These are phyloP conservation scores for Megalops atlanticus DNA, from an alignment of 2,113 vertebrate genomes.

Conservation along the genomic window DNA sequence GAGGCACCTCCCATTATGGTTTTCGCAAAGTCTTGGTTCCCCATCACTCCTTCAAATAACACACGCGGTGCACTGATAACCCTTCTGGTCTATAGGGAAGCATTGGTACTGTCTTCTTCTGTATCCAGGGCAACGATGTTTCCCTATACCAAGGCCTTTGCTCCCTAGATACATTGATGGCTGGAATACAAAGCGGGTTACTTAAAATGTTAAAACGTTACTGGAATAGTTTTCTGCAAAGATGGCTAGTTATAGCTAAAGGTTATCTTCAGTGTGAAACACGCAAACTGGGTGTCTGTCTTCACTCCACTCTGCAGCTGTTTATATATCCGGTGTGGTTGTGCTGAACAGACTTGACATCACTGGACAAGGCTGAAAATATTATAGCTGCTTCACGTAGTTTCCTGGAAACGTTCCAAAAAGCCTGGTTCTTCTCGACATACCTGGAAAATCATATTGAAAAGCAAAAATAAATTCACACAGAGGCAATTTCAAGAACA, in stretches of 20 bases:
- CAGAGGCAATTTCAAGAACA: too few relatives aligned
- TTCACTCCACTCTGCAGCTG: conserved; percentile 28
- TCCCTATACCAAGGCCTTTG: conserved; percentile 3
- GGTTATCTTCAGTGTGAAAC: conserved; percentile 57
- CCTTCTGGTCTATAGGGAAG: conserved; percentile 16
- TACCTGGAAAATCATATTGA: conserved; percentile 75
- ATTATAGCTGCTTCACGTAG: conserved; percentile 77
- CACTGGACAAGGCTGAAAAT: conserved; percentile 43
- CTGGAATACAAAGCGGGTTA: conserved; percentile 43
- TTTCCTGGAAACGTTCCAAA: conserved; percentile 99
- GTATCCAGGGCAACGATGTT: not conserved
- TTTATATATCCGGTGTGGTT: conserved; percentile 62
- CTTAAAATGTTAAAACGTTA: conserved; percentile 45
- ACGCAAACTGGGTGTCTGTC: conserved; percentile 48
- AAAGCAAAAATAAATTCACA: not conserved
- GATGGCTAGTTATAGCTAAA: conserved; percentile 72
- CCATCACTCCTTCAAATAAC: not conserved
- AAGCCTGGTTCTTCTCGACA: conserved; percentile 92
- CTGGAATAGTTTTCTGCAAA: conserved; percentile 53
- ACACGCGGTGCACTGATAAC: conserved; percentile 4
- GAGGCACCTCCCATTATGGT: not conserved
- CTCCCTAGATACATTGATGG: conserved; percentile 29
- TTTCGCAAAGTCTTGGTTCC: not conserved
- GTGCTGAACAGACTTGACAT: conserved; percentile 63
- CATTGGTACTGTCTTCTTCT: not conserved